Evolutionary conservation across 2,113 vertebrate species (phyloP).

Genomic region (Triplophysa siluroides): DNA sequence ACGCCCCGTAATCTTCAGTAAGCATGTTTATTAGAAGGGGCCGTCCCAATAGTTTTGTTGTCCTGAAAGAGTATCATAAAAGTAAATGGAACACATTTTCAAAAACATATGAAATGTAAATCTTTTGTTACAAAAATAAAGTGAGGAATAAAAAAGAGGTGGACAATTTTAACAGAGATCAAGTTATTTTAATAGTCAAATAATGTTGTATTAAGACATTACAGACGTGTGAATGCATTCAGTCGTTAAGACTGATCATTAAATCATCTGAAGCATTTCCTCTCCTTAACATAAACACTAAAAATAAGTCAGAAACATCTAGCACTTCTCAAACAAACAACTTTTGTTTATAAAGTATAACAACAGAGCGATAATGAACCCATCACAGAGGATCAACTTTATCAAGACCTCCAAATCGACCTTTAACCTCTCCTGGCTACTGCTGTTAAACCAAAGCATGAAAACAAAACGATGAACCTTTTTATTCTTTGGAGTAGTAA

Average conservation of each 20-base stretch:
- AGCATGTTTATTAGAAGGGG: no score
- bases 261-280: slow-evolving; percentile 70
- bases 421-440: slow-evolving; percentile 58
- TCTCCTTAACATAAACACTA: slow-evolving; percentile 66
- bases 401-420: slow-evolving; percentile 51
- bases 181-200: slow-evolving; percentile 74
- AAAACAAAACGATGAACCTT: slow-evolving; percentile 8
- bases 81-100: no score
- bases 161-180: slow-evolving; percentile 63
- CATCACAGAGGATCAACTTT: slow-evolving; percentile 62
- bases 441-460: slow-evolving; percentile 44
- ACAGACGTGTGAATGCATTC: slow-evolving; percentile 71
- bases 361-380: slow-evolving; percentile 57
- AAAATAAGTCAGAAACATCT: slow-evolving; percentile 58
- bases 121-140: no score
- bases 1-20: no score
- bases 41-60: no score
- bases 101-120: no score
- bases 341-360: slow-evolving; percentile 53
- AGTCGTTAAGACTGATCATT: slow-evolving; percentile 72
- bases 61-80: no score
- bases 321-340: slow-evolving; percentile 58
- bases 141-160: neutral
- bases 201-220: slow-evolving; percentile 76
- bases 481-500: slow-evolving; percentile 38